Base-by-base conservation (phyloP, 1,140 invertebrate genomes). In the Drosophila repletoides region DNA sequence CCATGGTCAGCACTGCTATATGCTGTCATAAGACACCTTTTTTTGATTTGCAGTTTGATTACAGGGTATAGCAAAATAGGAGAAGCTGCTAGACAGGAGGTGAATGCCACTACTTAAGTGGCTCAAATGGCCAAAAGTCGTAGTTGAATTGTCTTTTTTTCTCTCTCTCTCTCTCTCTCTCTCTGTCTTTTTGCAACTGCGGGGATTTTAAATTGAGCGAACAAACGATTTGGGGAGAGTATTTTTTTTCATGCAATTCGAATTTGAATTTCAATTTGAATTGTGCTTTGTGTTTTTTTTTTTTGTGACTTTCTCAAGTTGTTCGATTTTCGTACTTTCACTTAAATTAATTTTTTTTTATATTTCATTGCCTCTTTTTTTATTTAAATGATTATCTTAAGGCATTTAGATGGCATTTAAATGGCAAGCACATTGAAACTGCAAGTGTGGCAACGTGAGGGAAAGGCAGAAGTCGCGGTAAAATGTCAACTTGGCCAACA, bases 311-410 rank as follows among this genome's bases (percentile, higher is more conserved):
- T 84, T 84, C 79, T 84, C 79, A 72, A 61, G 48, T 60, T 51
- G 74, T 79, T 79, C 60, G 69, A 79, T 86, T 84, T 34, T 51
- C 19, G 22, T 79, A 84, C 80, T 84, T 84, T 84, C 79, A 86
- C 80, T 84, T 68, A 21, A 36, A 28, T 28, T 34, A 51, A 41
- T 28, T 53, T 34, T 48, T 10, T 53, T 40, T 53, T 36, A 51
- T 36, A 36, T 51, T 19, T 21, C 5, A 15, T 64, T 60, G 52
- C 38, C 41, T 67, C 48, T 33, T 40, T 55, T 56, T 46, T 43
- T 72, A 63, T 75, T 64, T 56, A 63, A 86, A 79, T 72, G 80
- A 84, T 83, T 64, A 84, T 84, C 73, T 79, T 34, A 24, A 46
- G 40, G n/a, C 52, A 56, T 65, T 76, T 66, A 71, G 40, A 60